A percentile compares a stretch with the other conserved stretches of the same genome.
These are phyloP conservation scores for Caprella mutica DNA, from an alignment of 2,888 invertebrate species.

Conservation along the genomic window DNA sequence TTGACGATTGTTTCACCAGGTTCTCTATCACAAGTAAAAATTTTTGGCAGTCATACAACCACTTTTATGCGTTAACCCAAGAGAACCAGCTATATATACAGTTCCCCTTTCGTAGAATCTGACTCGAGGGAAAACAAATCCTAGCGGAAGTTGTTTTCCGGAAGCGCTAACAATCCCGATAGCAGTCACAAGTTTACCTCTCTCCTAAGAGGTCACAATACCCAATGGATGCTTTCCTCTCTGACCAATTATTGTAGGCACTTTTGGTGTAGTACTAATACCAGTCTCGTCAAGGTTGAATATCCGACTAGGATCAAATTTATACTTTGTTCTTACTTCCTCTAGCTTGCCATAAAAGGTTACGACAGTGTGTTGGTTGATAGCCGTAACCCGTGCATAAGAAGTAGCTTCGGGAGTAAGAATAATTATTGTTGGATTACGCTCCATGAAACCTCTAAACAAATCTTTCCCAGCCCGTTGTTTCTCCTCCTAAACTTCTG, in stretches of 20 bases:
- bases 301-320: constrained; percentile 12
- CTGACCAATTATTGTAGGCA: constrained; percentile 18
- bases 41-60: constrained; percentile 35
- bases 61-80: constrained; percentile 14
- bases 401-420: constrained; percentile 1
- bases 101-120: constrained; percentile 27
- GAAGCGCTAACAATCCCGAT: constrained; percentile 35
- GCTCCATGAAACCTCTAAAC: constrained; percentile 5
- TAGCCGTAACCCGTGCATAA: neutral
- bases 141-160: constrained; percentile 36
- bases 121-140: constrained; percentile 36
- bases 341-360: neutral
- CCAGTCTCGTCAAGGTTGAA: constrained; percentile 32
- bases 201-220: constrained; percentile 35
- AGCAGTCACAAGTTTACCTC: constrained; percentile 36
- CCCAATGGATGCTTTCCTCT: constrained; percentile 34
- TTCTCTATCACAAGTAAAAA: constrained; percentile 35
- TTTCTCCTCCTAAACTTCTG: neutral
- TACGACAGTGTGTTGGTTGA: neutral
- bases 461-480: constrained; percentile 8
- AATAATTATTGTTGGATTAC: neutral
- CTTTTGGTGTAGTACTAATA: constrained; percentile 20
- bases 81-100: neutral
- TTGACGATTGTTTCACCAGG: constrained; percentile 19
- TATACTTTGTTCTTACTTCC: neutral